A percentile compares a stretch with the other conserved stretches of the same genome.
phyloP scores from a whole-genome alignment of 2,888 invertebrate genomes.

The Drosophila helvetica region DNA sequence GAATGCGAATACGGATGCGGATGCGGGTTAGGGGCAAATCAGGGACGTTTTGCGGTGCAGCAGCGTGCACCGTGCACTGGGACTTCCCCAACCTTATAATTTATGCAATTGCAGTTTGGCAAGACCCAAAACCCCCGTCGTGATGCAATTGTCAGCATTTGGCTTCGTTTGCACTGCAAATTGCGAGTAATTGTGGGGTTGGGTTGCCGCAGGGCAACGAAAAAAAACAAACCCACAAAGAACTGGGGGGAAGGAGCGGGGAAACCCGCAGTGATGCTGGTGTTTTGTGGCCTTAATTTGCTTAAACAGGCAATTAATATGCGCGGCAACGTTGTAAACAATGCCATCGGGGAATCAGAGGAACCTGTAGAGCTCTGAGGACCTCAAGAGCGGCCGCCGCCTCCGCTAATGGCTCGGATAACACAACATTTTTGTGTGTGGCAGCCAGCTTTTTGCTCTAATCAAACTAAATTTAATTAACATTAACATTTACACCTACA shows the following conservation, averaged over 20 bases:
- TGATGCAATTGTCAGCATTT: conserved; percentile 48
- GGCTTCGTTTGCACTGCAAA: conserved; percentile 51
- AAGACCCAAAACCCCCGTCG: conserved; percentile 21
- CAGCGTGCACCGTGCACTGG: not conserved
- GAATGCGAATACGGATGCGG: not conserved
- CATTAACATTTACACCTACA: conserved; percentile 15
- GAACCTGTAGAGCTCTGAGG: not conserved
- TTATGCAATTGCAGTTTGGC: conserved; percentile 53
- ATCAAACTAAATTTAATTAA: conserved; percentile 54
- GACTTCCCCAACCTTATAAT: conserved; percentile 37
- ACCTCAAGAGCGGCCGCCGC: not conserved
- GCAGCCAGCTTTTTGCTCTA: conserved; percentile 28
- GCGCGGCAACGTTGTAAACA: conserved; percentile 71
- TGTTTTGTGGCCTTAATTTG: conserved; percentile 65
- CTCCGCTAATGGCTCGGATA: conserved; percentile 54
- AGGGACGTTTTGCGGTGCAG: not conserved
- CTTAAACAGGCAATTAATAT: conserved; percentile 75
- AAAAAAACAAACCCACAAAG: conserved; percentile 5
- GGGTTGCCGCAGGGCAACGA: conserved; percentile 22
- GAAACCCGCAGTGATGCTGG: conserved; percentile 32
- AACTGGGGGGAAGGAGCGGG: conserved; percentile 4
- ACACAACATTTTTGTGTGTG: conserved; percentile 29
- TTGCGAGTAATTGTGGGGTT: conserved; percentile 53
- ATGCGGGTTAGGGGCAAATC: conserved; percentile 30
- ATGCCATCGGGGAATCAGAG: conserved; percentile 48